Conservation (phyloP, 2,797 vertebrate genomes). For the Echeneis naucrates region DNA sequence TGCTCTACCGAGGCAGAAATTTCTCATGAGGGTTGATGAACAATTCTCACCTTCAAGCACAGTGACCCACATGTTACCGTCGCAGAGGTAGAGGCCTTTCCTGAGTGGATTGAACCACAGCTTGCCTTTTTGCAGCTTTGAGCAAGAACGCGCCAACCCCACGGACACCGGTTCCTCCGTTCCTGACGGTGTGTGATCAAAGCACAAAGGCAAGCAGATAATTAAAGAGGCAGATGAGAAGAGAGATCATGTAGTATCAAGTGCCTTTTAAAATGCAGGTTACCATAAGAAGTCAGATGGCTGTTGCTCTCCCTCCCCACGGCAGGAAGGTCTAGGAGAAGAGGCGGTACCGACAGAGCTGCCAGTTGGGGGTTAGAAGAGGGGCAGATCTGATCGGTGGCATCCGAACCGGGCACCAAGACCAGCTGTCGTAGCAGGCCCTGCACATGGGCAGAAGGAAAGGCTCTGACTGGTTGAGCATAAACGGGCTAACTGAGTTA, state of each 20-base stretch:
- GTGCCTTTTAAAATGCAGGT: conserved; percentile 47
- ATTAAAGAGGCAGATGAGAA: conserved; percentile 4
- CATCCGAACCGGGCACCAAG: conserved; percentile 91
- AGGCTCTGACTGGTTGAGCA: not conserved
- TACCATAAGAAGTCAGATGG: conserved; percentile 85
- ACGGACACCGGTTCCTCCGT: conserved; percentile 86
- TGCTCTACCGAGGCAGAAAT: not conserved
- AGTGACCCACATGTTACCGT: conserved; percentile 88
- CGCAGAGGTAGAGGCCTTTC: conserved; percentile 91
- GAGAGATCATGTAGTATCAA: not conserved
- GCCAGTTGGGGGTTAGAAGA: conserved; percentile 81
- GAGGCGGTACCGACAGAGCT: conserved; percentile 85
- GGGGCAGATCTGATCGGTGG: conserved; percentile 87
- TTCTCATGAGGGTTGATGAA: not conserved
- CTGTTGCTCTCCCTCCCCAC: conserved; percentile 72
- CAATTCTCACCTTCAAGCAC: conserved; percentile 88
- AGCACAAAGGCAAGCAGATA: conserved; percentile 8
- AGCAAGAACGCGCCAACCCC: conserved; percentile 84
- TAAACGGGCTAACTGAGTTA: not conserved
- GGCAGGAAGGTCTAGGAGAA: conserved; percentile 80
- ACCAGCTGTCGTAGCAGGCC: conserved; percentile 94
- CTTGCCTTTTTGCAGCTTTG: conserved; percentile 80
- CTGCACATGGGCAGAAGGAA: conserved; percentile 71
- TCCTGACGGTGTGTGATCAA: conserved; percentile 71
- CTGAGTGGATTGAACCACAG: conserved; percentile 90